phyloP scores from a whole-genome alignment of 2,113 vertebrate species.

The Epinephelus fuscoguttatus region DNA sequence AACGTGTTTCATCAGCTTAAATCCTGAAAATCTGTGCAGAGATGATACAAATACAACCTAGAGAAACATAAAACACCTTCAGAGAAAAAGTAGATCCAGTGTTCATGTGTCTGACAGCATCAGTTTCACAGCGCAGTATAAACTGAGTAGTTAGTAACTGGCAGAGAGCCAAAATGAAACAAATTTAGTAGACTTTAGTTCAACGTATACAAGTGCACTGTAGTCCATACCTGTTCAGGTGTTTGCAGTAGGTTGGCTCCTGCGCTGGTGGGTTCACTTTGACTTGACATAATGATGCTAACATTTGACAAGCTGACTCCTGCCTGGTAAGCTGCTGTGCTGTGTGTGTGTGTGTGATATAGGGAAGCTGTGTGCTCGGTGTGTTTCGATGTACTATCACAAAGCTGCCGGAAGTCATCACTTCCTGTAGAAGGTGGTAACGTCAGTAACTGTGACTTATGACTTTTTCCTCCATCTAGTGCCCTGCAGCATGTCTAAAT shows the following conservation, averaged over 20 bases:
- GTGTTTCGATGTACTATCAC: slow-evolving; percentile 50
- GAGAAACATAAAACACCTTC: background rate
- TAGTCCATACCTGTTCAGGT: slow-evolving; percentile 75
- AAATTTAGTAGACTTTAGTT: background rate
- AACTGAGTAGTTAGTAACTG: background rate
- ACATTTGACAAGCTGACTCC: slow-evolving; percentile 21
- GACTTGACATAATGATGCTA: slow-evolving; percentile 69
- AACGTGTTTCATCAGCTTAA: background rate
- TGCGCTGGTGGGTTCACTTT: slow-evolving; percentile 46
- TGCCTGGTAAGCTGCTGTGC: slow-evolving; percentile 21
- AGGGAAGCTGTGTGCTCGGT: slow-evolving; percentile 48
- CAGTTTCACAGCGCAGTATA: background rate
- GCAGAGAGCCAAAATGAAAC: background rate
- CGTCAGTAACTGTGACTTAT: slow-evolving; percentile 60
- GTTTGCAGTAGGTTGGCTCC: slow-evolving; percentile 71
- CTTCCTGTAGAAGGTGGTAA: slow-evolving; percentile 84
- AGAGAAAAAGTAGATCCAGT: background rate
- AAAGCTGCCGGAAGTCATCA: slow-evolving; percentile 80
- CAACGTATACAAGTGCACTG: background rate
- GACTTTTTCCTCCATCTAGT: slow-evolving; percentile 52
- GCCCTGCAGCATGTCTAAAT: slow-evolving; percentile 14
- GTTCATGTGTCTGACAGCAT: background rate
- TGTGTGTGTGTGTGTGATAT: slow-evolving; percentile 27
- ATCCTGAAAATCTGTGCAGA: background rate
- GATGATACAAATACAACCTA: accelerated